Percentiles rank a stretch among this genome's conserved stretches.
Conservation (phyloP, 2,797 vertebrate genomes). For the Schizopygopsis pylzovi region DNA sequence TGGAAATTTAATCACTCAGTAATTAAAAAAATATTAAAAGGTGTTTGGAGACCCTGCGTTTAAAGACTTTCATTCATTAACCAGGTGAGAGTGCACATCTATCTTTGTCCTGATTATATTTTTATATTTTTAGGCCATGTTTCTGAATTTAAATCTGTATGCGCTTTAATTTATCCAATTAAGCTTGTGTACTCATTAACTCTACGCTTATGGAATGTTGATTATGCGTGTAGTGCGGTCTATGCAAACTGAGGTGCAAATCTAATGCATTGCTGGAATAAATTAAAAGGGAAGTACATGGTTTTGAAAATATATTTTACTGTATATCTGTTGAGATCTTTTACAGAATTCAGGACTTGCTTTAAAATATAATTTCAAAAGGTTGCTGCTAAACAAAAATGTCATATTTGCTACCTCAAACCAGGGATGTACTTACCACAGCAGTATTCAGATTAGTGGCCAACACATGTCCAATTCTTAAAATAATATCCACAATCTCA, state of each 20-base stretch:
- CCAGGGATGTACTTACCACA: not conserved
- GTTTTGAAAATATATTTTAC: not conserved
- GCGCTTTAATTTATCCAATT: conserved; percentile 73
- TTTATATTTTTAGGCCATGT: conserved; percentile 40
- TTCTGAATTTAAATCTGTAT: conserved; percentile 59
- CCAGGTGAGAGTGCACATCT: conserved; percentile 63
- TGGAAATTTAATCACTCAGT: conserved; percentile 72
- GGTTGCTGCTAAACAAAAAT: not conserved
- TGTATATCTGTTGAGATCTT: not conserved
- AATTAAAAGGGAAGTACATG: not conserved
- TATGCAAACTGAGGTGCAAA: not conserved
- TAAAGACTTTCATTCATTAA: conserved; percentile 66
- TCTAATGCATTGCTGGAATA: not conserved
- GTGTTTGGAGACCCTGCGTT: conserved; percentile 65
- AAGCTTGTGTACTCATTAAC: conserved; percentile 68
- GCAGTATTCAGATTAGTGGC: not conserved
- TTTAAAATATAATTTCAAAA: not conserved
- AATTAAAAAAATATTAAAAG: conserved; percentile 70
- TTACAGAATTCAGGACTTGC: not conserved
- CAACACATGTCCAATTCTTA: not conserved
- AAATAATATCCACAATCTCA: not conserved
- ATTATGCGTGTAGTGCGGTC: not conserved
- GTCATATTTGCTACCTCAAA: too few species aligned
- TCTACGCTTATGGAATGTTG: conserved; percentile 18
- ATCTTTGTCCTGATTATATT: conserved; percentile 63